These are phyloP conservation scores for Carassius gibelio DNA, from an alignment of 2,113 vertebrate species.

Conservation along the genomic window DNA sequence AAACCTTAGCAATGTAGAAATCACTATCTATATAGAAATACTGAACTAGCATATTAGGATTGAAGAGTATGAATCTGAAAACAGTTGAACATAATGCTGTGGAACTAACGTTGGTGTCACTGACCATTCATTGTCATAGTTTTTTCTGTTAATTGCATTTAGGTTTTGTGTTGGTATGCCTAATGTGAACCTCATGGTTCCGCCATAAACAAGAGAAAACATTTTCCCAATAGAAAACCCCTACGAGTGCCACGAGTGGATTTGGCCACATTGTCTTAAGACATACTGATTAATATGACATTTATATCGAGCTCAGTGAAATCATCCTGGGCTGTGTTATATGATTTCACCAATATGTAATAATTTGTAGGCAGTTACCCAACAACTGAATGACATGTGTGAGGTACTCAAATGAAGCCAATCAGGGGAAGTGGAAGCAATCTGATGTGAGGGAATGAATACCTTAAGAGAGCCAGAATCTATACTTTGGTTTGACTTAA, in stretches of 20 bases:
- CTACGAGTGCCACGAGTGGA: not conserved
- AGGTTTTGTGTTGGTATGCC: not conserved
- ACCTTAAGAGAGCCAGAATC: slow-evolving; percentile 45
- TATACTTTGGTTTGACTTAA: slow-evolving; percentile 69
- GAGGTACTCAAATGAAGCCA: slow-evolving; percentile 1
- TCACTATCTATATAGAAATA: no score
- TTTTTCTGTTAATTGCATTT: not conserved
- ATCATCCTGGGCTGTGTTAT: slow-evolving; percentile 55
- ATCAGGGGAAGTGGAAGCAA: slow-evolving; percentile 15
- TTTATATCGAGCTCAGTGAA: slow-evolving; percentile 50
- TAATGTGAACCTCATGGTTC: not conserved
- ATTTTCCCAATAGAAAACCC: not conserved
- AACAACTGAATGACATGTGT: slow-evolving; percentile 21
- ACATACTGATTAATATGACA: not conserved
- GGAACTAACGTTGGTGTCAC: not conserved
- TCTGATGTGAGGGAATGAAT: slow-evolving; percentile 50
- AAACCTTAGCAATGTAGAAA: not conserved
- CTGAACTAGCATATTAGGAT: not conserved
- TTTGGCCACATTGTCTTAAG: not conserved
- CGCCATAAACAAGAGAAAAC: not conserved
- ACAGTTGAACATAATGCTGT: not conserved
- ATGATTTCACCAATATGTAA: slow-evolving; percentile 63
- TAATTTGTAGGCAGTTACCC: slow-evolving; percentile 29
- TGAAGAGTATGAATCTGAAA: not conserved
- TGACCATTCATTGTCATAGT: not conserved